Conservation (phyloP, 2,113 vertebrate species). For the Gallinago media region DNA sequence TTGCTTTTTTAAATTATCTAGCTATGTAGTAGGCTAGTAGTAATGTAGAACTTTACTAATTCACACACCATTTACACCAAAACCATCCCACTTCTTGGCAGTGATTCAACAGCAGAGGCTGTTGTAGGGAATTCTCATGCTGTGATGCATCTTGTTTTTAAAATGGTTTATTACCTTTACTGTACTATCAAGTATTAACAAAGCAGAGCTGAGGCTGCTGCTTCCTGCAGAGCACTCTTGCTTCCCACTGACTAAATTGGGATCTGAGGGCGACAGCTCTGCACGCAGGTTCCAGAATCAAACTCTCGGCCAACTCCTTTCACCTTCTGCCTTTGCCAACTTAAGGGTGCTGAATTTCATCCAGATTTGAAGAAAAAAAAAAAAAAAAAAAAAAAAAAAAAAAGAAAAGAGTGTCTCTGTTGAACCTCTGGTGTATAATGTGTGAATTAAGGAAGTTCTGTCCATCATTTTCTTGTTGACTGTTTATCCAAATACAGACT, state of each 20-base stretch:
- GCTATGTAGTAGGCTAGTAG: background rate
- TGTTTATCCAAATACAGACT: background rate
- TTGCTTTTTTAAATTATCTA: background rate
- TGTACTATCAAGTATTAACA: background rate
- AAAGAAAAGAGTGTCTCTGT: background rate
- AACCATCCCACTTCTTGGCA: slow-evolving; percentile 2
- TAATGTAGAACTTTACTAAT: slow-evolving; percentile 1
- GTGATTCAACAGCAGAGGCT: background rate
- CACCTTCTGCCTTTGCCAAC: slow-evolving; percentile 20
- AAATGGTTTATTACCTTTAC: background rate
- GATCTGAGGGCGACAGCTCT: background rate
- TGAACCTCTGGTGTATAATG: background rate
- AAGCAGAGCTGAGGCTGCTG: background rate
- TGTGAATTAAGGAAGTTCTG: slow-evolving; percentile 34
- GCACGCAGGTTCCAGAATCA: background rate
- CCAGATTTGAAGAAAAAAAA: background rate
- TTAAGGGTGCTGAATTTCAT: slow-evolving; percentile 39
- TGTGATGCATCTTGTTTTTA: background rate
- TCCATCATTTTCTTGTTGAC: background rate
- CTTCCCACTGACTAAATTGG: background rate
- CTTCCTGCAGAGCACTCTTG: background rate
- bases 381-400: background rate
- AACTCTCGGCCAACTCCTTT: background rate
- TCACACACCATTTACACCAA: background rate
- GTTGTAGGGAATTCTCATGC: background rate